Base-by-base conservation (phyloP, 2,888 invertebrate genomes). In the Rotaria sp. region DNA sequence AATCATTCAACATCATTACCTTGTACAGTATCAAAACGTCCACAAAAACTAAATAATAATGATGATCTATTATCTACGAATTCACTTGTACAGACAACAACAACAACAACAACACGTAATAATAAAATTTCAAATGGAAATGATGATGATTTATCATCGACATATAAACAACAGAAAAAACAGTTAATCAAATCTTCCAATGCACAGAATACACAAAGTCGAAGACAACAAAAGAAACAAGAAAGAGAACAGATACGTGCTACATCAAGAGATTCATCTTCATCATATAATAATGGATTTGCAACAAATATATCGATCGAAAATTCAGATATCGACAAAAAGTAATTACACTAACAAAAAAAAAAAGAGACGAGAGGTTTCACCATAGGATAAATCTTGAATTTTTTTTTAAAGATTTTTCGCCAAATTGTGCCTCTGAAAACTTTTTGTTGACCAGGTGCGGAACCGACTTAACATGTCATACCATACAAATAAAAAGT, bases 231-330 rank as follows among this genome's bases (percentile, higher is more conserved):
- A 35, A 80, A 80, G 11, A 80, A 80, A 67, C 67, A 67, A 30
- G 67, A 67, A 67, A 35, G 21, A 67, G 67, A 67, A 35, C 67
- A 67, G 35, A 67, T 35, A 35, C 67, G 67, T 35, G 35, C 67
- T 4, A 35, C 67, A 38, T 80, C 80, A 45, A 41, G 41, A 41
- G 80, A 80, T n/a, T 80, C 80, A 80, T 80, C 45, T 38, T 80
- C 80, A 45, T 45, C 80, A n/a, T 45, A 80, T 80, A 80, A 45
- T 15, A 80, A 80, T 80, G 80, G 80, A n/a, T 80, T 80, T 80
- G 24, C 24, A 24, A 38, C 38, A 7, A 38, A 13, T 74, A 15
- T n/a, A 45, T 45, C 80, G 10, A 45, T n/a, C 0, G 80, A 80
- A 45, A 45, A 24, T 80, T 80, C 45, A n/a, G 80, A 80, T n/a